Evolutionary conservation across 2,888 invertebrate genomes (phyloP), one percentile per base, ranked within the genome.

Genomic region (Tuta absoluta): DNA sequence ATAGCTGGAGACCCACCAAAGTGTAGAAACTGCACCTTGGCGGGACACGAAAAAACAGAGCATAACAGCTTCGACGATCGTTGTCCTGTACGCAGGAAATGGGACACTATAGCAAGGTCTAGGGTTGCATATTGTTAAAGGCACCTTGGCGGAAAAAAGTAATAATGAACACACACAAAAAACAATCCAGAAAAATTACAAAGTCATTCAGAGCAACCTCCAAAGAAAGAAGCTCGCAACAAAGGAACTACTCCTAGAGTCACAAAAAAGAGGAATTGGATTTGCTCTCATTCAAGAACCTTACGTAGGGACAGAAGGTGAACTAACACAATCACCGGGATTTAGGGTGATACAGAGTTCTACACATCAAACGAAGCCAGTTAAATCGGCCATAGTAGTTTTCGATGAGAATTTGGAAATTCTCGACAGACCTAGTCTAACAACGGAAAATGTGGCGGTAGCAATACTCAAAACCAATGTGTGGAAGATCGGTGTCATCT

Each of bases 241-340:
- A 21, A 24, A 38, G 8, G 45, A 61, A 41, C 48, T 61, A 8
- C n/a, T 45, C 19, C n/a, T 45, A 61, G 45, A 24, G 14, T 23
- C 53, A 11, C 10, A 23, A 53, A 53, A 53, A 4, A 53, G 48
- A 19, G 60, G 49, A 4, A n/a, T 48, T 0, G 8, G 37, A n/a
- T n/a, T 0, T 0, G 65, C 64, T 2, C 21, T 67, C 1, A 8
- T 67, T 5, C 65, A 65, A 12, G 64, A 68, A 61, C 68, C 68
- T 0, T 66, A 68, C 17, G 45, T 63, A 41, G 66, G 66, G 0
- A 23, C 56, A 5, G 17, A 56, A 4, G 66, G 63, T 14, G 23
- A 59, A 12, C 8, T 67, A 19, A 59, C 19, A 12, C 11, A 14
- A 51, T 33, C n/a, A n/a, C n/a, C n/a, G 0, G 65, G 66, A 11